Evolutionary conservation across 2,797 vertebrate species (phyloP).

Genomic region (Erethizon dorsatum): DNA sequence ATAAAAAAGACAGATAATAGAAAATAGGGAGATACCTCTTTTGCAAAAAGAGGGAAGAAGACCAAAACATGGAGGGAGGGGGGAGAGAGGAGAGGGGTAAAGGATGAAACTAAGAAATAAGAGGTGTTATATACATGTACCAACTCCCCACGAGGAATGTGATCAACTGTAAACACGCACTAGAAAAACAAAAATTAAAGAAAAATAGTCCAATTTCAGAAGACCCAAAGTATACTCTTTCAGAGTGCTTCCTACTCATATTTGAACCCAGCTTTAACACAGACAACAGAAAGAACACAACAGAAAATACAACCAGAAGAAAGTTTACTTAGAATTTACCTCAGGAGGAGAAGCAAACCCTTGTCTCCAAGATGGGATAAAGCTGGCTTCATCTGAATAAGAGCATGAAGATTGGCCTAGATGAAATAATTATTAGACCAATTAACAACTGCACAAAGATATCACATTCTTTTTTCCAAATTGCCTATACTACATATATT

Average conservation of each 20-base stretch:
- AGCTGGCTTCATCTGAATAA: conserved; percentile 99
- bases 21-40: neutral
- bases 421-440: conserved; percentile 74
- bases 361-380: conserved; percentile 99
- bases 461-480: conserved; percentile 35
- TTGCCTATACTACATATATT: neutral
- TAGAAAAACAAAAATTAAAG: neutral
- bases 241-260: neutral
- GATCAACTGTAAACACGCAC: neutral
- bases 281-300: neutral
- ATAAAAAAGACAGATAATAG: neutral
- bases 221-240: neutral
- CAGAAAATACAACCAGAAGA: conserved; percentile 1
- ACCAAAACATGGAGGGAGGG: neutral
- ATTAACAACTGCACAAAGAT: conserved; percentile 31
- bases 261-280: neutral
- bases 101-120: neutral
- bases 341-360: conserved; percentile 96
- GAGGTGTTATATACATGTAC: neutral
- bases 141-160: neutral
- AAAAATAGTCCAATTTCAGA: neutral
- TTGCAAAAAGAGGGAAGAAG: neutral
- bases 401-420: conserved; percentile 98
- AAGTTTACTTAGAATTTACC: conserved; percentile 89
- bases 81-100: neutral